A percentile compares a stretch with the other conserved stretches of the same genome.
These are phyloP conservation scores for Philereme vetulata DNA, from an alignment of 2,888 invertebrate species.

Conservation along the genomic window DNA sequence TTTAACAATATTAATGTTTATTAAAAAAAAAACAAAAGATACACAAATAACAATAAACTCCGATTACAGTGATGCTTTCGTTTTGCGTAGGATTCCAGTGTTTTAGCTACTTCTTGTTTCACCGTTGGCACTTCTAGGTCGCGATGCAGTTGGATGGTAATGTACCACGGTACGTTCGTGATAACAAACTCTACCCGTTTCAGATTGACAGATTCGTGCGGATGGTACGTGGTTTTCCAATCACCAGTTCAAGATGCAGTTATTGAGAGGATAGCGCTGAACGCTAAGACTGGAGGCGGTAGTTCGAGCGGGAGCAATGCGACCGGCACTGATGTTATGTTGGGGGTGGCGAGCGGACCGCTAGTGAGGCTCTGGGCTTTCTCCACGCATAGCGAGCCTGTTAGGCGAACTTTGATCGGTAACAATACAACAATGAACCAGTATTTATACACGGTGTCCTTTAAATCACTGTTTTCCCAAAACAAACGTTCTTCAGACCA, in stretches of 20 bases:
- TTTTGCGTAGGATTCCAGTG: too few species aligned
- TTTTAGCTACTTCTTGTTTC: too few species aligned
- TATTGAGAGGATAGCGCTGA: slow-evolving; percentile 96
- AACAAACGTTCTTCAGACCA: too few species aligned
- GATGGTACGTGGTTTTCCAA: slow-evolving; percentile 98
- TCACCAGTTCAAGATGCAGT: slow-evolving; percentile 95
- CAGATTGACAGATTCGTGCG: slow-evolving; percentile 96
- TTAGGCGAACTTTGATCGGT: slow-evolving; percentile 77
- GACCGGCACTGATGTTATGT: slow-evolving; percentile 75
- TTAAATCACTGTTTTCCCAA: too few species aligned
- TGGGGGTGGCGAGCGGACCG: slow-evolving; percentile 76
- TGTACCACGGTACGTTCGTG: too few species aligned
- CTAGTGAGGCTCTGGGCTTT: slow-evolving; percentile 78
- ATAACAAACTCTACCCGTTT: slow-evolving; percentile 1
- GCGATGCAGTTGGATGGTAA: too few species aligned
- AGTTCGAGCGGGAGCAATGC: slow-evolving; percentile 65
- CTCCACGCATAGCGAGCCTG: slow-evolving; percentile 78
- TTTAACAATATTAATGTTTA: too few species aligned
- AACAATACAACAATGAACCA: slow-evolving; percentile 17
- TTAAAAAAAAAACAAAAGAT: too few species aligned
- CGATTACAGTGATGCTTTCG: too few species aligned
- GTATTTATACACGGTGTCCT: too few species aligned
- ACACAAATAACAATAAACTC: too few species aligned
- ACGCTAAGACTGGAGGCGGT: slow-evolving; percentile 83
- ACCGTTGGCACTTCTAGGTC: too few species aligned